phyloP scores from a whole-genome alignment of 2,797 vertebrate species.

The Synaphobranchus kaupii region DNA sequence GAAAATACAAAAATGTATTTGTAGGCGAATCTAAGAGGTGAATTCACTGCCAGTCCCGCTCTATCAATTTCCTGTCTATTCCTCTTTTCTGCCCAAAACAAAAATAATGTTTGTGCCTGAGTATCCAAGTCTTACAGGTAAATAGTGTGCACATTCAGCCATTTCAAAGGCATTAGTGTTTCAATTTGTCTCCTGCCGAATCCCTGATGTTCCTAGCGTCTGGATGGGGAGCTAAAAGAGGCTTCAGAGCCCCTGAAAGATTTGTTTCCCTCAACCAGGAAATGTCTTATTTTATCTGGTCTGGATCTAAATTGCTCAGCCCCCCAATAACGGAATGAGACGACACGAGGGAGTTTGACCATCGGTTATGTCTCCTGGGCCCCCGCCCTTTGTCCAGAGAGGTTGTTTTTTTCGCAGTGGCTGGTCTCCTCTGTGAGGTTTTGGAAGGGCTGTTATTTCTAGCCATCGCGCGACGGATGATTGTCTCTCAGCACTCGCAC shows the following conservation, averaged over 20 bases:
- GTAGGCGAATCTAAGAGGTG: background rate
- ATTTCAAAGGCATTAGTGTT: background rate
- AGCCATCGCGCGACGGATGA: background rate
- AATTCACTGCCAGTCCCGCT: background rate
- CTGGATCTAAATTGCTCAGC: background rate
- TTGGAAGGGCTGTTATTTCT: background rate
- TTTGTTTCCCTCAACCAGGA: background rate
- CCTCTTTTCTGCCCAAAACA: background rate
- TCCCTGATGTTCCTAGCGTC: background rate
- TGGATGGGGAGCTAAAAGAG: background rate
- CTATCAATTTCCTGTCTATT: background rate
- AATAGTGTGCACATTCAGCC: background rate
- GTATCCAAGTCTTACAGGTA: background rate
- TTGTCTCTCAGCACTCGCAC: background rate
- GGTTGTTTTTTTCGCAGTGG: background rate
- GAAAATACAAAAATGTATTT: background rate
- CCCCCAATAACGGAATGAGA: background rate
- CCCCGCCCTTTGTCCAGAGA: background rate
- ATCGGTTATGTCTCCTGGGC: background rate
- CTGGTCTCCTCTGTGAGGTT: background rate
- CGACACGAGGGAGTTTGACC: background rate
- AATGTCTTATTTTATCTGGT: background rate
- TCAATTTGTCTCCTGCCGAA: background rate
- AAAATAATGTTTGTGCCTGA: background rate
- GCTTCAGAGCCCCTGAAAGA: background rate